These are phyloP conservation scores for Unio pictorum DNA, from an alignment of 2,888 invertebrate species.

Conservation along the genomic window DNA sequence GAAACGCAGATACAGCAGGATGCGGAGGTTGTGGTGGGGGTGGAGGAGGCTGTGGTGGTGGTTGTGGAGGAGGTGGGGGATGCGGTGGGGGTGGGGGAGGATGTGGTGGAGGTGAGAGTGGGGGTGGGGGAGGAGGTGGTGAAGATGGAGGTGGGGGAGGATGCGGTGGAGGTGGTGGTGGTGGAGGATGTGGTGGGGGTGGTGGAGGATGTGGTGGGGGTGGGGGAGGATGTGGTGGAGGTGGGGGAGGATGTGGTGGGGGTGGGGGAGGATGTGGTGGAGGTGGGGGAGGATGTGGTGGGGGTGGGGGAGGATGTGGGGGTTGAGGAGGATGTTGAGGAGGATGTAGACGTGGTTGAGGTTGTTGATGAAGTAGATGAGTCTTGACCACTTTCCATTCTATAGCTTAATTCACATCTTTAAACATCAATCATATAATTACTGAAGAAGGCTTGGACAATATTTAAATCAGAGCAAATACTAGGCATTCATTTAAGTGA, in stretches of 20 bases:
- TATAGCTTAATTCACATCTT: no score
- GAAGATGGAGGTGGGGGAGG: no score
- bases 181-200: background rate
- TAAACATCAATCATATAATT: no score
- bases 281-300: conserved; percentile 1
- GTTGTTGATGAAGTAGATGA: background rate
- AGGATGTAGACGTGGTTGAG: conserved; percentile 4
- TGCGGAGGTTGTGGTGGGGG: conserved; percentile 1
- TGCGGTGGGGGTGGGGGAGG: conserved; percentile 6
- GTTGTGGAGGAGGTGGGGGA: conserved; percentile 10
- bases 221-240: conserved; percentile 6
- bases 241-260: no score
- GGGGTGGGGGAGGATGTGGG: conserved; percentile 7
- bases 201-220: background rate
- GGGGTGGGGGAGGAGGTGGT: background rate
- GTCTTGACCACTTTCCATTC: no score
- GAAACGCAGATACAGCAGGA: conserved; percentile 3
- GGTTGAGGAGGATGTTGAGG: conserved; percentile 10
- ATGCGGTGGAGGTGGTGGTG: background rate
- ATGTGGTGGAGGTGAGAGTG: background rate
- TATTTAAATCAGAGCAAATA: no score
- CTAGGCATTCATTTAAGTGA: no score
- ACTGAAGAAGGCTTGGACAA: no score
- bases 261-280: no score
- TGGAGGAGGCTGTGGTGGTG: conserved; percentile 6